phyloP scores from a whole-genome alignment of 2,113 vertebrate genomes.

The Spermophilus dauricus region DNA sequence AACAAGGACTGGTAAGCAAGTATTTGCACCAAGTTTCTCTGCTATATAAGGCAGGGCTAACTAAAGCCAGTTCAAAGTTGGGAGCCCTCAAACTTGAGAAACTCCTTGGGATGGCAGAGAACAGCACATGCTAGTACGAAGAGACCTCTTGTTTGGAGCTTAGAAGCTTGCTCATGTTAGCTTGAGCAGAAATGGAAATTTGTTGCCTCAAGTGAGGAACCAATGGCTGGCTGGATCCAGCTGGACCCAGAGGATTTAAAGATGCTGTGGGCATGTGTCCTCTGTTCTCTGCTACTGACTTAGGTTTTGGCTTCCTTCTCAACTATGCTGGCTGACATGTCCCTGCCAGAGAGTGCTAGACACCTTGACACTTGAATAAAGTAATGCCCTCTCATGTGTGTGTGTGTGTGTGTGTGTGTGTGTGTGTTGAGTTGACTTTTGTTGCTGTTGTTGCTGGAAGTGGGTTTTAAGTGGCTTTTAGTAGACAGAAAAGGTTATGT shows the following conservation, averaged over 20 bases:
- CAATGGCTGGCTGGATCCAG: too few relatives aligned
- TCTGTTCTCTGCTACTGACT: not conserved
- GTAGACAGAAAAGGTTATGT: not conserved
- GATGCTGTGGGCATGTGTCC: not conserved
- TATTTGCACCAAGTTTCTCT: not conserved
- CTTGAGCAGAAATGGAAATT: conserved; percentile 9
- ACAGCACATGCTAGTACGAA: not conserved
- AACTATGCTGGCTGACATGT: not conserved
- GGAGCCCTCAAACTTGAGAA: not conserved
- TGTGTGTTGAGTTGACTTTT: not conserved
- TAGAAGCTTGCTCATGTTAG: not conserved
- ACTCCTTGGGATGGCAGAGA: not conserved
- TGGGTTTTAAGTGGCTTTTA: not conserved
- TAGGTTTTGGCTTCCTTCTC: not conserved
- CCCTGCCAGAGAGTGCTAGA: not conserved
- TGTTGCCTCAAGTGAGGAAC: not conserved
- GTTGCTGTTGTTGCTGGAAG: not conserved
- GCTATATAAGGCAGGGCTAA: not conserved
- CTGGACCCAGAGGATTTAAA: not conserved
- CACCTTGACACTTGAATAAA: not conserved
- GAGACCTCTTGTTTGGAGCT: not conserved
- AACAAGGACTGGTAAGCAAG: not conserved
- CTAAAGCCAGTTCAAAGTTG: not conserved
- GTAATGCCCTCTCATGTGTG: not conserved
- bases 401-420: not conserved